Percentiles rank a stretch among this genome's conserved stretches.
These are phyloP conservation scores for Biston betularia DNA, from an alignment of 2,888 invertebrate genomes.

Conservation along the genomic window DNA sequence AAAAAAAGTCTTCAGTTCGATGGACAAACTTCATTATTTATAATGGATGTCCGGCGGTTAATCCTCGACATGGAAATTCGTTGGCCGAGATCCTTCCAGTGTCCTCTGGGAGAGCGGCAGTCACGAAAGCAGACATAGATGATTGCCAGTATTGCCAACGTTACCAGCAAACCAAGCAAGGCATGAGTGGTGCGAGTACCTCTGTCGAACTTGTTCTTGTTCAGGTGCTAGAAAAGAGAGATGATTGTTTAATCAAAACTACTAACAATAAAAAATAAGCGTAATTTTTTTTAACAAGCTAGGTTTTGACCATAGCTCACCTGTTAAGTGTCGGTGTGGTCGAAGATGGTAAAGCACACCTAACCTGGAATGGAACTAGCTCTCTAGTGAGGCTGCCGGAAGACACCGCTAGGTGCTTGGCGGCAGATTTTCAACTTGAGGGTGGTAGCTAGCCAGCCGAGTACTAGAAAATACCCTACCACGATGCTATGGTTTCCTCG, in stretches of 20 bases:
- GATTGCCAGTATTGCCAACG: neutral
- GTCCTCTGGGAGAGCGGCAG: conserved; percentile 4
- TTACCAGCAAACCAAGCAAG: conserved; percentile 4
- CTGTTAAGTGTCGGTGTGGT: no score
- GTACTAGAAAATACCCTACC: no score
- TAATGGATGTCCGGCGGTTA: conserved; percentile 3
- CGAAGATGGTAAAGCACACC: no score
- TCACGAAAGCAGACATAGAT: conserved; percentile 3
- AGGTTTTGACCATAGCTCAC: no score
- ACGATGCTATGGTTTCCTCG: no score
- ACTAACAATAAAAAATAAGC: neutral
- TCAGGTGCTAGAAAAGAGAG: neutral
- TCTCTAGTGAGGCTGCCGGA: no score
- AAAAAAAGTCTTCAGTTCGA: no score
- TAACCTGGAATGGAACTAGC: no score
- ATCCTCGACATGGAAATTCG: conserved; percentile 2
- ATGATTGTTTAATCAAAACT: neutral
- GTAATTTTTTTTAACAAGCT: no score
- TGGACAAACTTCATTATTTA: neutral
- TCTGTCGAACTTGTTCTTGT: neutral
- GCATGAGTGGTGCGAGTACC: conserved; percentile 1
- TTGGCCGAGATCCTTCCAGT: neutral
- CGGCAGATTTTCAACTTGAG: no score
- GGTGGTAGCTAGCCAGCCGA: no score
- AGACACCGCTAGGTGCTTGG: no score